Conservation (phyloP, 2,888 invertebrate genomes). For the Hypena proboscidalis region DNA sequence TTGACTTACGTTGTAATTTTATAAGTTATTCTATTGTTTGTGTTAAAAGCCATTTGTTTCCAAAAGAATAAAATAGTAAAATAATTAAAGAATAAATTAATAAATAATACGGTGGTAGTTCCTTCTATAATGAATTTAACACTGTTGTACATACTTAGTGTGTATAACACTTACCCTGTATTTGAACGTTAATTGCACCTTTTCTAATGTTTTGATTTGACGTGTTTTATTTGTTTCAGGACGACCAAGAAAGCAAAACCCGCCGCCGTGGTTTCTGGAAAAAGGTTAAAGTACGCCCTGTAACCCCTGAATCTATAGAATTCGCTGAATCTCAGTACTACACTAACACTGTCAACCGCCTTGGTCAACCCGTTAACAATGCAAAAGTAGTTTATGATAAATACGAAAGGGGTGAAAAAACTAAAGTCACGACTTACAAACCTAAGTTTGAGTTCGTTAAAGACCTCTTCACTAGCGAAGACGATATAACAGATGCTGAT, state of each 20-base stretch:
- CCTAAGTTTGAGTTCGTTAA: conserved; percentile 64
- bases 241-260: conserved; percentile 55
- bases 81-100: too few species aligned
- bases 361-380: conserved; percentile 57
- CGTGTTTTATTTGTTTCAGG: conserved; percentile 52
- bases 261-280: conserved; percentile 91
- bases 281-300: conserved; percentile 87
- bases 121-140: too few species aligned
- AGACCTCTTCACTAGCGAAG: conserved; percentile 61
- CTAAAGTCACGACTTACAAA: conserved; percentile 72
- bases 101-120: too few species aligned
- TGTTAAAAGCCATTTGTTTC: too few species aligned
- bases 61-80: too few species aligned
- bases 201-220: too few species aligned
- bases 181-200: too few species aligned
- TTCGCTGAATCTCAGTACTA: conserved; percentile 91
- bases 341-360: conserved; percentile 84
- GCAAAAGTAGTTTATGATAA: conserved; percentile 51
- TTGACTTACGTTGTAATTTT: too few species aligned
- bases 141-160: too few species aligned
- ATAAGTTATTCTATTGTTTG: too few species aligned
- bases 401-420: conserved; percentile 52
- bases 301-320: conserved; percentile 88
- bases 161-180: too few species aligned
- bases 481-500: conserved; percentile 51